Conservation (phyloP, 2,113 vertebrate species). For the Callipepla squamata region DNA sequence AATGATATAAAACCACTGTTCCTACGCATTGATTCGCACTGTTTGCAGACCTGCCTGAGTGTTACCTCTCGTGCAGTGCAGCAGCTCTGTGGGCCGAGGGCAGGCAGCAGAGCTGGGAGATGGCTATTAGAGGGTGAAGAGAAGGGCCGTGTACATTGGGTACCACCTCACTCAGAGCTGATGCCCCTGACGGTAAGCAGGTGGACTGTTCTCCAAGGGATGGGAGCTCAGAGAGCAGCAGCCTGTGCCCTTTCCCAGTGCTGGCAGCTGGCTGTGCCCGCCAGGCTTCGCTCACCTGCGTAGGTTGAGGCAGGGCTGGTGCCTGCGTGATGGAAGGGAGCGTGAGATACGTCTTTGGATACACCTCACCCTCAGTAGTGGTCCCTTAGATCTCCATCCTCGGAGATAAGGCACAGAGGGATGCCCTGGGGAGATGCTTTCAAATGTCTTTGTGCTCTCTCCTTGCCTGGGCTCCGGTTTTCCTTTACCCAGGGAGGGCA, state of each 20-base stretch:
- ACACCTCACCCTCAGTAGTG: constrained; percentile 26
- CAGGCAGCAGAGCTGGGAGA: neutral
- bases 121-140: too few relatives aligned
- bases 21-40: neutral
- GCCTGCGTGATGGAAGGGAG: neutral
- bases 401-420: neutral
- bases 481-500: fast-evolving
- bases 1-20: constrained; percentile 75
- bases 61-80: neutral
- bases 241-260: constrained; percentile 22
- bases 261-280: neutral
- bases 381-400: constrained; percentile 20
- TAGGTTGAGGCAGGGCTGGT: neutral
- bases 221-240: neutral
- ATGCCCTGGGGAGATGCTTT: neutral
- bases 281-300: fast-evolving
- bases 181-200: neutral
- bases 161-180: too few relatives aligned
- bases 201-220: neutral
- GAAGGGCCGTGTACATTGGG: too few relatives aligned
- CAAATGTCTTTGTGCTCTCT: neutral
- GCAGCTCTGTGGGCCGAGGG: neutral
- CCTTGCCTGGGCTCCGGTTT: fast-evolving
- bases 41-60: neutral
- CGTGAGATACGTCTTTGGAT: neutral